Evolutionary conservation across 1,140 invertebrate species (phyloP).

Genomic region (Macrotrachela quadricornifera): DNA sequence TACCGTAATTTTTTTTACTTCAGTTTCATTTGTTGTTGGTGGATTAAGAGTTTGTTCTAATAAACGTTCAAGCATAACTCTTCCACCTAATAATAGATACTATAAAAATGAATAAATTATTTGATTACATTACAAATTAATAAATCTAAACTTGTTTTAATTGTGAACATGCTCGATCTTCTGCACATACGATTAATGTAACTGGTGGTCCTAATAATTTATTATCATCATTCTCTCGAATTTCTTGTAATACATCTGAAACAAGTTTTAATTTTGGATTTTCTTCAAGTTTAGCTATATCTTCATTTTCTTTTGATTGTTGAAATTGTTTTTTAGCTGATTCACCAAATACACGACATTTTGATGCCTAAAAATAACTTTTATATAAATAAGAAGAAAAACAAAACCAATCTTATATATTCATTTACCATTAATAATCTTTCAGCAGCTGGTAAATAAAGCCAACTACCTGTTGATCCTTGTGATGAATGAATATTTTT

Average conservation of each 20-base stretch:
- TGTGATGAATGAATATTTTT: no score
- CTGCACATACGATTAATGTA: constrained; percentile 56
- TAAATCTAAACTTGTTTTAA: constrained; percentile 34
- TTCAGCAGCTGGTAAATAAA: no score
- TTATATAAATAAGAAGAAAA: no score
- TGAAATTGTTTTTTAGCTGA: no score
- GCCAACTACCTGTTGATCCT: no score
- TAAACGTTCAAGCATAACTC: constrained; percentile 32
- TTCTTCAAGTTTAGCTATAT: constrained; percentile 34
- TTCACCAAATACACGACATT: no score
- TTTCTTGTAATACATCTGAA: constrained; percentile 24
- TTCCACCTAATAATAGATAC: constrained; percentile 31
- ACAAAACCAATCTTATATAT: no score
- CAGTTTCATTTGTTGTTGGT: constrained; percentile 15
- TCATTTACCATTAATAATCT: no score
- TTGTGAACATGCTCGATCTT: constrained; percentile 56
- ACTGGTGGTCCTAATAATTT: background rate
- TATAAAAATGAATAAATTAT: constrained; percentile 10
- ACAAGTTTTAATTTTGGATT: constrained; percentile 66
- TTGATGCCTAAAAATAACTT: no score
- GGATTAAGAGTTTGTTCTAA: constrained; percentile 25
- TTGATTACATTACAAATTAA: background rate
- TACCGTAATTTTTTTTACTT: constrained; percentile 15
- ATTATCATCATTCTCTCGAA: constrained; percentile 17
- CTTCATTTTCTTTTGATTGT: no score